A percentile compares a stretch with the other conserved stretches of the same genome.
These are phyloP conservation scores for Channa maculata DNA, from an alignment of 2,113 vertebrate genomes.

Conservation along the genomic window DNA sequence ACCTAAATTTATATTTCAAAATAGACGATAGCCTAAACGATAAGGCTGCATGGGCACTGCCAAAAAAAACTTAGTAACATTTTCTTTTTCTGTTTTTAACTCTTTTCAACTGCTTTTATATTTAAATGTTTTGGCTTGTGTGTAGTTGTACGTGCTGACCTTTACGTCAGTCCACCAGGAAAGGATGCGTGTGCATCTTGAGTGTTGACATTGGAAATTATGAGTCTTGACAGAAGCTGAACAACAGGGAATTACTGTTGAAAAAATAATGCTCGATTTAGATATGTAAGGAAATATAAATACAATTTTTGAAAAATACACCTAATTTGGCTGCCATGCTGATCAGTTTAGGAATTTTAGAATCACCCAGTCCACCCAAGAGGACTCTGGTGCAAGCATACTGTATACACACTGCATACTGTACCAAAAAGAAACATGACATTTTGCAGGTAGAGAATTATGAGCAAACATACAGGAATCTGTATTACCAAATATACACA, in stretches of 20 bases:
- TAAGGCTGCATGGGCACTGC: no score
- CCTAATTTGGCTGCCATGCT: neutral
- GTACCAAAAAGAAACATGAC: neutral
- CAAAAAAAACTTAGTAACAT: no score
- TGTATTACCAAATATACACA: constrained; percentile 4
- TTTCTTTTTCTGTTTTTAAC: neutral
- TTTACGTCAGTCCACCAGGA: constrained; percentile 2
- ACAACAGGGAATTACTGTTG: neutral
- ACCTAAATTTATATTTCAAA: neutral
- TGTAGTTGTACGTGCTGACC: neutral
- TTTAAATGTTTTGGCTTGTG: neutral
- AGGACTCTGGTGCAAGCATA: no score
- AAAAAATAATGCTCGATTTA: no score
- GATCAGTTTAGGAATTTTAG: neutral
- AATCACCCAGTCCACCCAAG: no score
- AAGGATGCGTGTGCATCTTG: neutral
- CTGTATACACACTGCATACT: no score
- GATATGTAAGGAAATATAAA: no score
- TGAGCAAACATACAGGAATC: neutral
- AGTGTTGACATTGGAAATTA: neutral
- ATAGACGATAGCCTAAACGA: no score
- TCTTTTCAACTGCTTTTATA: neutral
- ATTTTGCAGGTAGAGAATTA: neutral
- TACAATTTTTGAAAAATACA: no score
- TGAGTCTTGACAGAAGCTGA: neutral